Conservation (phyloP, 2,113 vertebrate genomes). For the Gnathonemus longibarbis region DNA sequence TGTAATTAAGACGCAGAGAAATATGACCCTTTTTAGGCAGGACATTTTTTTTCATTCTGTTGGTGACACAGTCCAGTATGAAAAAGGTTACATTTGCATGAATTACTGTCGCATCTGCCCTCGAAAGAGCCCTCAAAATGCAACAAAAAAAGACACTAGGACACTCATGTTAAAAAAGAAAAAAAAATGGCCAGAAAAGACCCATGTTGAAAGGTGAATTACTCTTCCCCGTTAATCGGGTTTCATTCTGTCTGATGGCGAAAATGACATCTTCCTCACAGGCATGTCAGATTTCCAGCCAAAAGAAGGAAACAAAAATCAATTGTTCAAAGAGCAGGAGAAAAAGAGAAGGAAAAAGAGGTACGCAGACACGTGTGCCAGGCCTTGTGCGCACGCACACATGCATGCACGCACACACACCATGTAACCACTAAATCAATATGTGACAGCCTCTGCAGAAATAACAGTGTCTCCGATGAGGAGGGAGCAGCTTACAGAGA, state of each 20-base stretch:
- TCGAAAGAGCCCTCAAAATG: background rate
- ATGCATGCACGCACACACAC: slow-evolving; percentile 8
- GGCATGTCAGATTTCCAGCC: slow-evolving; percentile 15
- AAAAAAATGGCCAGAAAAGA: background rate
- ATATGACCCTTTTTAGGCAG: background rate
- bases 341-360: slow-evolving; percentile 24
- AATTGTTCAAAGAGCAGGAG: slow-evolving; percentile 32
- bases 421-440: slow-evolving; percentile 49
- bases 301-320: slow-evolving; percentile 32
- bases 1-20: background rate
- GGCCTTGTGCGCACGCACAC: background rate
- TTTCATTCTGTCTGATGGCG: background rate
- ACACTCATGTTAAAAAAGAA: background rate
- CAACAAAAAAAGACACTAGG: background rate
- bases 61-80: background rate
- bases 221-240: background rate
- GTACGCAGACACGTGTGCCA: background rate
- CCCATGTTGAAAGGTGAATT: background rate
- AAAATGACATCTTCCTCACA: slow-evolving; percentile 6
- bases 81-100: background rate
- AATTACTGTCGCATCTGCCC: background rate
- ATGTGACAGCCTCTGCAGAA: slow-evolving; percentile 39
- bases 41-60: background rate
- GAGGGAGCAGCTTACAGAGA: slow-evolving; percentile 23
- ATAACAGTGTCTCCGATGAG: slow-evolving; percentile 33